A percentile compares a stretch with the other conserved stretches of the same genome.
Evolutionary conservation across 2,888 invertebrate genomes (phyloP).

Genomic region (Leptinotarsa rubiginosa): DNA sequence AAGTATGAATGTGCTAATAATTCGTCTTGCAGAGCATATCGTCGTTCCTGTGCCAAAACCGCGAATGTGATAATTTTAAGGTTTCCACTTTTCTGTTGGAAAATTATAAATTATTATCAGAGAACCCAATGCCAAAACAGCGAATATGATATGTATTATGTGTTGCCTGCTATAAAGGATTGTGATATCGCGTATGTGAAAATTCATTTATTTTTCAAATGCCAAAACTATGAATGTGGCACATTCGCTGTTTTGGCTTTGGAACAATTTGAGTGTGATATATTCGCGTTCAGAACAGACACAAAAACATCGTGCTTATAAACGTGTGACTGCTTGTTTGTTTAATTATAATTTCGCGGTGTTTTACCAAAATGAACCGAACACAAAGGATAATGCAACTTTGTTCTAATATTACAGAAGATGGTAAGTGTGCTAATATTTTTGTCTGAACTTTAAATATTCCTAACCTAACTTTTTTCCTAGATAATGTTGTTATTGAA

Average conservation of each 20-base stretch:
- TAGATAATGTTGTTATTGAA: background rate
- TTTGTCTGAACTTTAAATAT: background rate
- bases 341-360: background rate
- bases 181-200: background rate
- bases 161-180: conserved; percentile 18
- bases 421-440: background rate
- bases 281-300: too few species aligned
- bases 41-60: background rate
- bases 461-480: background rate
- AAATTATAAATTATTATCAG: too few species aligned
- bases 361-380: background rate
- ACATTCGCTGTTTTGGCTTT: conserved; percentile 2
- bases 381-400: background rate
- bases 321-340: background rate
- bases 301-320: too few species aligned
- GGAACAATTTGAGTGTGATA: background rate
- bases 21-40: background rate
- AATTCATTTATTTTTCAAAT: conserved; percentile 6
- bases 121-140: conserved; percentile 7
- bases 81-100: conserved; percentile 10
- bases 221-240: conserved; percentile 16
- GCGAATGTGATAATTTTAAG: conserved; percentile 20
- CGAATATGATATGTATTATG: conserved; percentile 20
- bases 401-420: background rate
- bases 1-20: too few species aligned